phyloP scores from a whole-genome alignment of 2,888 invertebrate species.

The Napeogenes inachia region DNA sequence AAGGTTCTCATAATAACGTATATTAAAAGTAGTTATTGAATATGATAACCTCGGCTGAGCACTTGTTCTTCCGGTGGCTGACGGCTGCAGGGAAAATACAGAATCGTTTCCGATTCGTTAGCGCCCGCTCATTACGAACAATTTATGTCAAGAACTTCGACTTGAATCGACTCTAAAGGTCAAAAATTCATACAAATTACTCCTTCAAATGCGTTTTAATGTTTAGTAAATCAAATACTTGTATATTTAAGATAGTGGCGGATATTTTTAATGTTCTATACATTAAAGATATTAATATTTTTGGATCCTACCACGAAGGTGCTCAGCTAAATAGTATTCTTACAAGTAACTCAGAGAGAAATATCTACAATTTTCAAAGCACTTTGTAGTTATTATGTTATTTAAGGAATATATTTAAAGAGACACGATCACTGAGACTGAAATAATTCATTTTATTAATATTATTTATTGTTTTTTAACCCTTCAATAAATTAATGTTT shows the following conservation, averaged over 20 bases:
- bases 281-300: too few species aligned
- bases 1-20: background rate
- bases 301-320: too few species aligned
- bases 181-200: conserved; percentile 33
- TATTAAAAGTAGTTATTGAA: conserved; percentile 8
- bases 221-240: background rate
- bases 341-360: too few species aligned
- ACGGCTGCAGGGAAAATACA: conserved; percentile 25
- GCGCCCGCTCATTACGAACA: conserved; percentile 26
- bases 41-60: conserved; percentile 16
- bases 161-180: conserved; percentile 38
- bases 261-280: too few species aligned
- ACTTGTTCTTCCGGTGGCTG: conserved; percentile 47
- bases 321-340: too few species aligned
- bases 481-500: too few species aligned
- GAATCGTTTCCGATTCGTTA: conserved; percentile 46
- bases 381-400: too few species aligned
- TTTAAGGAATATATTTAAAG: too few species aligned
- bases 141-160: conserved; percentile 52
- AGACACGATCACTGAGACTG: too few species aligned
- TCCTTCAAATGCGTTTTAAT: conserved; percentile 16
- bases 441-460: too few species aligned
- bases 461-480: too few species aligned
- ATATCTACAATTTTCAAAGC: too few species aligned
- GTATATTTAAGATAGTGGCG: background rate